A percentile compares a stretch with the other conserved stretches of the same genome.
These are phyloP conservation scores for Ailuropoda melanoleuca DNA, from an alignment of 2,113 vertebrate genomes.

Conservation along the genomic window DNA sequence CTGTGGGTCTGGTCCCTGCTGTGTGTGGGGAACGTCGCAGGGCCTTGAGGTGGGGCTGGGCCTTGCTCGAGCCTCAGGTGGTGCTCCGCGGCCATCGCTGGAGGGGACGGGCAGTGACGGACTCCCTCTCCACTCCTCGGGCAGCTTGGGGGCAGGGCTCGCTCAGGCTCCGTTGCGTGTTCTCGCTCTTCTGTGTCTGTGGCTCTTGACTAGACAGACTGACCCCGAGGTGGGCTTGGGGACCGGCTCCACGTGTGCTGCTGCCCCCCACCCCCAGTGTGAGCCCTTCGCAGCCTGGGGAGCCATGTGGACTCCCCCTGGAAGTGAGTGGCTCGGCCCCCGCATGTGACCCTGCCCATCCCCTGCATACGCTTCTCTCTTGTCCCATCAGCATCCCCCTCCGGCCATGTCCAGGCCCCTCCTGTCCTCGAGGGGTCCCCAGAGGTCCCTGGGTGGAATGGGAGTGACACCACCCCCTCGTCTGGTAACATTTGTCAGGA, in stretches of 20 bases:
- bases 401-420: neutral
- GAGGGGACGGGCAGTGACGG: too few relatives aligned
- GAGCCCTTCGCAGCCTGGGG: neutral
- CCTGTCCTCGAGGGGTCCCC: neutral
- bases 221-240: neutral
- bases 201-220: neutral
- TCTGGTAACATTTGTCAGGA: neutral
- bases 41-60: neutral
- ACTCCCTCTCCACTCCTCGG: accelerated
- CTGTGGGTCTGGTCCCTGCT: neutral
- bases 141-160: accelerated
- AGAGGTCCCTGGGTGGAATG: neutral
- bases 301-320: accelerated
- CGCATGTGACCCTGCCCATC: neutral
- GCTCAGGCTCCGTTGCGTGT: neutral
- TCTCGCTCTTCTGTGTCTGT: neutral
- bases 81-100: accelerated
- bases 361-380: neutral
- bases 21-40: neutral
- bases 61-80: neutral
- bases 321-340: neutral
- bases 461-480: too few relatives aligned
- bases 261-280: accelerated
- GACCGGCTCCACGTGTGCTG: accelerated
- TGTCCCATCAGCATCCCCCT: accelerated